A percentile compares a stretch with the other conserved stretches of the same genome.
Evolutionary conservation across 1,140 invertebrate genomes (phyloP).

Genomic region (Sitodiplosis mosellana): DNA sequence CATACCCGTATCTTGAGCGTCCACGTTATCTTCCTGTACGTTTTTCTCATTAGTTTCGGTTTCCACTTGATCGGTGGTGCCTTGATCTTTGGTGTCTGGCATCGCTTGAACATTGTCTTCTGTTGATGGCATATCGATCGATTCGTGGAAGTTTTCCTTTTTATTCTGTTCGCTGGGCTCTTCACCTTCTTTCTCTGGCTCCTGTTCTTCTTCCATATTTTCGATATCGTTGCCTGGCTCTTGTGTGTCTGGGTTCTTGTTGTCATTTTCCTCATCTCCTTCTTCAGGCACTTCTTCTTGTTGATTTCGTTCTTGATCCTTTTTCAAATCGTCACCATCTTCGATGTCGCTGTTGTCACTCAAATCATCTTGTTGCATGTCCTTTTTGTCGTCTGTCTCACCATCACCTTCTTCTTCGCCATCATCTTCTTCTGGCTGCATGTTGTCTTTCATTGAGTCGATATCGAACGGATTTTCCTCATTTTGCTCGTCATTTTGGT

Average conservation of each 20-base stretch:
- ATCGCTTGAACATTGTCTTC: conserved; percentile 35
- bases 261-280: conserved; percentile 24
- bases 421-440: conserved; percentile 25
- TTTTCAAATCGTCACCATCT: conserved; percentile 21
- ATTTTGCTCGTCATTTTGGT: conserved; percentile 33
- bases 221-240: conserved; percentile 19
- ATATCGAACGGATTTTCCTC: conserved; percentile 71
- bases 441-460: conserved; percentile 48
- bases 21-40: conserved; percentile 21
- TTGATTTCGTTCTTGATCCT: conserved; percentile 26
- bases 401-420: conserved; percentile 20
- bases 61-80: conserved; percentile 19
- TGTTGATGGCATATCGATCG: conserved; percentile 33
- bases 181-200: conserved; percentile 13
- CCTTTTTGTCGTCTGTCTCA: conserved; percentile 23
- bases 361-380: conserved; percentile 16
- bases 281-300: conserved; percentile 28
- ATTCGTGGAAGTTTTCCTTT: conserved; percentile 45
- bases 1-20: conserved; percentile 21
- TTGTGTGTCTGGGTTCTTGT: conserved; percentile 17
- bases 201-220: conserved; percentile 9
- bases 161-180: conserved; percentile 19
- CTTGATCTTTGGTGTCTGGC: conserved; percentile 23
- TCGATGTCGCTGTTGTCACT: not conserved
- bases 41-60: conserved; percentile 12